Base-by-base conservation (phyloP, 2,888 invertebrate genomes). In the Parnassius glacialis region DNA sequence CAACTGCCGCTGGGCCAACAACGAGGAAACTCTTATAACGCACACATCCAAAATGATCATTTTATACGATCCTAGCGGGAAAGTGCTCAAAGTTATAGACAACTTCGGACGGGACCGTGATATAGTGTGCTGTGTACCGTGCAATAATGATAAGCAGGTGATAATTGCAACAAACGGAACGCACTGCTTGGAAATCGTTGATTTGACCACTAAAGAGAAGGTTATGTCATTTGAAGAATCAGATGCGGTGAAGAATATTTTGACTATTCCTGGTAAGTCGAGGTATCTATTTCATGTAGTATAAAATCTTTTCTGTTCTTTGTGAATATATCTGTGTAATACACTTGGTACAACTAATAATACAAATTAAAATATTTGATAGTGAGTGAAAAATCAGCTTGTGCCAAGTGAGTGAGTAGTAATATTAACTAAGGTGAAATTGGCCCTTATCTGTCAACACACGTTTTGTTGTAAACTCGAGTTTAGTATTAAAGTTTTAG, bases 1-100 rank as follows among this genome's bases (percentile, higher is more conserved):
- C 10, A 83, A 83, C 74, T 90, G 90, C 60, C 76, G 83, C 3
- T 92, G 92, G 92, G 78, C 85, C 0, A 83, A 81, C 69, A 75
- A 80, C 57, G 80, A 83, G 2, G 81, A 88, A 12, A 79, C 75
- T 1, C 70, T 92, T 0, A 78, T 92, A 16, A 74, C 90, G 0
- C 89, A 91, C 65, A 88, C 90, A 0, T 67, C 78, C 2, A 84
- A 82, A 54, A 82, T 81, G 65, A 77, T 91, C n/a, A 77, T 87
- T 2, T 52, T 88, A 3, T 90, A 88, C 71, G 73, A 76, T n/a
- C 75, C 80, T 0, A 76, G 73, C 10, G 85, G 87, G 0, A 76
- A 78, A 47, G 74, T 83, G 0, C 57, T 77, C 2, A 75, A 75
- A 10, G 74, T 81, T 0, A 74, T 85, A 9, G 83, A 86, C 52